Percentiles rank a stretch among this genome's conserved stretches.
These are phyloP conservation scores for Sciurus niger DNA, from an alignment of 2,113 vertebrate genomes.

Conservation along the genomic window DNA sequence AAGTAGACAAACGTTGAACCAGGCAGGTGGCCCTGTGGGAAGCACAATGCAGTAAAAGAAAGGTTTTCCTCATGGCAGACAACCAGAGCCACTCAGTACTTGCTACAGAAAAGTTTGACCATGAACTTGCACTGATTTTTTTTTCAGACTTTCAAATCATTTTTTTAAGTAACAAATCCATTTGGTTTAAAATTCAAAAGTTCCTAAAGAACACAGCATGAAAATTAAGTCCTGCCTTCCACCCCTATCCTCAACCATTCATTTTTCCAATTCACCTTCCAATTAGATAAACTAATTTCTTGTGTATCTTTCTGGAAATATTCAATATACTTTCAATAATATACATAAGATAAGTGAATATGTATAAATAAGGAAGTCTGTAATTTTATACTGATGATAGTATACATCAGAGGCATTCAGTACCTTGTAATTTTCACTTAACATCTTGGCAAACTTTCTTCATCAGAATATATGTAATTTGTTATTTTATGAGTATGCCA, in stretches of 20 bases:
- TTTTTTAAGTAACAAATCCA: neutral
- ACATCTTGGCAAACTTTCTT: neutral
- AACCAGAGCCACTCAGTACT: neutral
- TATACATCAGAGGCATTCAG: neutral
- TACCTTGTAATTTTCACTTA: neutral
- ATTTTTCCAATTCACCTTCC: neutral
- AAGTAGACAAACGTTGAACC: neutral
- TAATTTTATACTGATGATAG: neutral
- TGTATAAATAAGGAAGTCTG: neutral
- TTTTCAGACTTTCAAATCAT: neutral
- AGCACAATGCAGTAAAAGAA: neutral
- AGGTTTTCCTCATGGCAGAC: neutral
- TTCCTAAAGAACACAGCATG: neutral
- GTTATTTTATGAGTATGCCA: neutral
- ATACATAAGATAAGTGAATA: neutral
- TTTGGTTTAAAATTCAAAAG: neutral
- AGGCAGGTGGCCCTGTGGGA: neutral
- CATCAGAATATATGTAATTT: neutral
- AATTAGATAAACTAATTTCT: slow-evolving; percentile 10
- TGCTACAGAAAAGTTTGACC: neutral
- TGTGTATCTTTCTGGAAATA: neutral
- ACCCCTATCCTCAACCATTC: neutral
- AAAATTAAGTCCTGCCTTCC: neutral
- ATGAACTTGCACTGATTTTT: neutral
- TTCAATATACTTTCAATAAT: neutral